Conservation (phyloP, 2,888 invertebrate species). For the Leucania comma region DNA sequence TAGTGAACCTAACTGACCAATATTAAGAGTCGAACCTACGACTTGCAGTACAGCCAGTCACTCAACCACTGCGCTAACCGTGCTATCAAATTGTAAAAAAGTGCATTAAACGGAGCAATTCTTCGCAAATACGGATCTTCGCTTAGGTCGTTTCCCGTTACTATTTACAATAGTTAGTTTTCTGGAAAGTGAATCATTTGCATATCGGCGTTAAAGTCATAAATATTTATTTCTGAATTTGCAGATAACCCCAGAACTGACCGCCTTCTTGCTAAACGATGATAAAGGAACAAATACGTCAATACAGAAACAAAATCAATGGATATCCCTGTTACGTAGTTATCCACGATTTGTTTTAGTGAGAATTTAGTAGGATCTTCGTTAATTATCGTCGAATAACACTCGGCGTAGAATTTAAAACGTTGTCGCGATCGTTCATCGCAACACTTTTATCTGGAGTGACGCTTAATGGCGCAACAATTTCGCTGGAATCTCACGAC, state of each 20-base stretch:
- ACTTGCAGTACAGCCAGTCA: no score
- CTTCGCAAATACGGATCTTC: not conserved
- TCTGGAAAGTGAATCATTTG: not conserved
- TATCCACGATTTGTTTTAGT: conserved; percentile 25
- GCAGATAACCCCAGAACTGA: not conserved
- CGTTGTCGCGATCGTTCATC: conserved; percentile 40
- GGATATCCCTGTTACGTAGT: conserved; percentile 14
- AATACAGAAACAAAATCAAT: conserved; percentile 16
- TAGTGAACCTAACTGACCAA: not conserved
- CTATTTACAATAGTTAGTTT: not conserved
- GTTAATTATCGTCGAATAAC: conserved; percentile 61
- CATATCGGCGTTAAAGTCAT: not conserved
- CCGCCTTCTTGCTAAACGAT: not conserved
- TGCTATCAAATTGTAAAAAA: no score
- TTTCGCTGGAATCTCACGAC: conserved; percentile 64
- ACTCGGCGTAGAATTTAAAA: conserved; percentile 56
- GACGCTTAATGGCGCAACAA: conserved; percentile 67
- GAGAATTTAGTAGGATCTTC: conserved; percentile 50
- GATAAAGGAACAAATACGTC: conserved; percentile 20
- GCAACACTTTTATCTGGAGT: conserved; percentile 64
- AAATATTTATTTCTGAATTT: conserved; percentile 5
- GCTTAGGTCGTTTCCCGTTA: not conserved
- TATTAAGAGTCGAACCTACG: no score
- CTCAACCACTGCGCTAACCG: no score
- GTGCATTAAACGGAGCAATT: no score